Evolutionary conservation across 2,113 vertebrate genomes (phyloP), one percentile per base, ranked within the genome.

Genomic region (Triplophysa siluroides): DNA sequence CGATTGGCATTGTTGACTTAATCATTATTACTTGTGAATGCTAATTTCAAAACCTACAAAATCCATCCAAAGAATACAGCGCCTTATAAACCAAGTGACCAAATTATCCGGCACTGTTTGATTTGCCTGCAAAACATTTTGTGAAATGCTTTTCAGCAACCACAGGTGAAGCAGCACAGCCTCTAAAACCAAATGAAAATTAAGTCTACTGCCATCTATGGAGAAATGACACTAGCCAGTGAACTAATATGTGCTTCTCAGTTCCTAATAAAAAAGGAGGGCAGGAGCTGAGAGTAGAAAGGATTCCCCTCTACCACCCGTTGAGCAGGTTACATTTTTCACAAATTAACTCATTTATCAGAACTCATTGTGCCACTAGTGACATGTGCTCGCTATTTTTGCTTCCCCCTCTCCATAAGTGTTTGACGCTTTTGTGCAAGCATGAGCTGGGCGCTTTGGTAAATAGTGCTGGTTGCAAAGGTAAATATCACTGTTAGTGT

Each of bases 301-400:
- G 54, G 54, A 38, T 72, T 60, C 54, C 54, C 70, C 12, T 41
- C 41, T 38, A 45, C 66, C 41, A 14, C 66, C 43, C 23, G 9
- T 50, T 50, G 66, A 69, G 66, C 13, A 18, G 13, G 5, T 50
- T 69, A 50, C 41, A 69, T 24, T 69, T 47, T 38, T 69, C 43
- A 69, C 66, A 69, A 50, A 50, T 69, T 50, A 69, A 69, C 43
- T 26, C 14, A 69, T 69, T 69, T 69, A 45, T 69, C 23, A 50
- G 45, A 69, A 50, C 43, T 69, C 43, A 10, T n/a, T 18, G 18
- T 24, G 12, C 41, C 8, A 2, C 54, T 33, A 58, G 69, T 58
- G 56, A 12, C 69, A 72, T 56, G 52, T 38, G 19, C 69, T 38
- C 56, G 33, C 47, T 38, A 29, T 56, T 56, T 72, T 19, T 38